Evolutionary conservation across 2,888 invertebrate genomes (phyloP).

Genomic region (Rhynchonema sp.): DNA sequence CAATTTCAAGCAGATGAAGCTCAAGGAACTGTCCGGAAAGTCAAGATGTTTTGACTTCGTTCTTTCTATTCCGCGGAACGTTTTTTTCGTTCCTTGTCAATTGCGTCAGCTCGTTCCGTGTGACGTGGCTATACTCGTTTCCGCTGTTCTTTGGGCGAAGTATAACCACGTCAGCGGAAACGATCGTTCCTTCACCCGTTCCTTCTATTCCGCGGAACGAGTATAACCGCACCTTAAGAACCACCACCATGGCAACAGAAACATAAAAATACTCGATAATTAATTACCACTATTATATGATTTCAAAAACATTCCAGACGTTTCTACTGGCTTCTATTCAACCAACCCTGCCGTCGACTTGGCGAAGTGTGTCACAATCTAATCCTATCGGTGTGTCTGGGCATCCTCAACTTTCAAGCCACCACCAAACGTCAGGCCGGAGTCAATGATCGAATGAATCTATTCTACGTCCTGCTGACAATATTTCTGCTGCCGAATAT

Average conservation of each 20-base stretch:
- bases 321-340: constrained; percentile 43
- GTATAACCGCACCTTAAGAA: no score
- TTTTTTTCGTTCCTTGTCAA: no score
- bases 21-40: no score
- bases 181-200: no score
- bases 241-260: background rate
- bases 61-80: no score
- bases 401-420: constrained; percentile 25
- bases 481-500: constrained; percentile 57
- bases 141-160: no score
- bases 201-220: no score
- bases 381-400: constrained; percentile 58
- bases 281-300: background rate
- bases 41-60: no score
- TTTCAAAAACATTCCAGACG: constrained; percentile 5
- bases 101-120: no score
- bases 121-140: no score
- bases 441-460: constrained; percentile 46
- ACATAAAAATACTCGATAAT: background rate
- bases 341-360: constrained; percentile 61
- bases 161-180: no score
- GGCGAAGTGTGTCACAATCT: constrained; percentile 57
- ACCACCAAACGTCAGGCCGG: constrained; percentile 1
- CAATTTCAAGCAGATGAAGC: no score
- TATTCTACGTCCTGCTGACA: constrained; percentile 60